Base-by-base conservation (phyloP, 2,888 invertebrate species). In the Mellilla xanthometata region DNA sequence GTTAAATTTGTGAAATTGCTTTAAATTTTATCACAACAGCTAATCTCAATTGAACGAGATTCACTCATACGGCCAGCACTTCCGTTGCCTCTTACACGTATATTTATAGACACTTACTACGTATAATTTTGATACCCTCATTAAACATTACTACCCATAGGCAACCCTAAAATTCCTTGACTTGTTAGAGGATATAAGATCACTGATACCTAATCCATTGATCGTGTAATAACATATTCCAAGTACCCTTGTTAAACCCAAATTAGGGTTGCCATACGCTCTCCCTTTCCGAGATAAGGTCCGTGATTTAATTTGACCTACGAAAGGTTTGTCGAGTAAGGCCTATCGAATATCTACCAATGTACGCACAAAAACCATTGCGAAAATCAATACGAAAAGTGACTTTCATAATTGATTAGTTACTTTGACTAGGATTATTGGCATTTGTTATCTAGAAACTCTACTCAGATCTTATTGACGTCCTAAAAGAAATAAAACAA, bases 161-260 rank as follows among this genome's bases (percentile, higher is more conserved):
- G 44, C 34, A 42, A 44, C 39, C 41, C 45, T 30, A 29, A 36
- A 60, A 59, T 58, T 63, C 60, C 55, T 70, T 62, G 57, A 67
- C 56, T 64, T 54, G 60, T 58, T 62, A 59, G 38, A 64, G 59
- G 57, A 58, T 61, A 46, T 31, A 49, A 55, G 41, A 46, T 53
- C 49, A 53, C 49, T 61, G 62, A 66, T 74, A 73, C 69, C 58
- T 65, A 62, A 66, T 67, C 63, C 72, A 83, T 79, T 71, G 81
- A 81, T 81, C 78, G 65, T 54, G 61, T 66, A 68, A 73, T 86
- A 81, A 83, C 79, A 76, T 81, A 84, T 84, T 82, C 83, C 77
- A 77, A 81, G 79, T 71, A 76, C 81, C 83, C 85, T 84, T 80
- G 83, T 85, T 82, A 81, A 81, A 76, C 68, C 78, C 66, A 66